phyloP scores from a whole-genome alignment of 2,797 vertebrate genomes.

The Cottoperca gobio region DNA sequence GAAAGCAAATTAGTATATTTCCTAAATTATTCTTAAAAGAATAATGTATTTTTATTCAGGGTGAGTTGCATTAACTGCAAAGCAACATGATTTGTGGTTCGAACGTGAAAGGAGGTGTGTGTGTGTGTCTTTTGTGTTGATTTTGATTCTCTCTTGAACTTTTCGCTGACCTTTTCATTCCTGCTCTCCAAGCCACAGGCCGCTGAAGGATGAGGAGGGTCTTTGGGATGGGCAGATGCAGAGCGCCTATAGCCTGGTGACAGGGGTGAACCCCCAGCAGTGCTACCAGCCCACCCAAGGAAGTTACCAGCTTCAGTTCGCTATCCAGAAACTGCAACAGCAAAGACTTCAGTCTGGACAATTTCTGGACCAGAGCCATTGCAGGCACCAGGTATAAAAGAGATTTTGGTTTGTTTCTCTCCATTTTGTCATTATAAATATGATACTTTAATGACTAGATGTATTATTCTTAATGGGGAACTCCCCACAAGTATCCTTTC shows the following conservation, averaged over 20 bases:
- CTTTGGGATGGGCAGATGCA: conserved; percentile 81
- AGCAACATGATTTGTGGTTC: neutral
- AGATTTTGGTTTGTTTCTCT: neutral
- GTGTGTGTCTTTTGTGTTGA: neutral
- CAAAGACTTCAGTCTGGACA: conserved; percentile 89
- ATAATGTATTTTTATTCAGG: neutral
- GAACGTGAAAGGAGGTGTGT: neutral
- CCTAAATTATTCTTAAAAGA: neutral
- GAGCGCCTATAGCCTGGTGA: conserved; percentile 72
- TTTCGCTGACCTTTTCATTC: conserved; percentile 11
- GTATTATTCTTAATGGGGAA: neutral
- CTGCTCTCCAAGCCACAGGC: conserved; percentile 68
- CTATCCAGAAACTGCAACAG: conserved; percentile 91
- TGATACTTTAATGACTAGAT: neutral
- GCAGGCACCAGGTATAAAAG: conserved; percentile 85
- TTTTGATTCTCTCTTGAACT: conserved; percentile 3
- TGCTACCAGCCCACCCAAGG: conserved; percentile 77
- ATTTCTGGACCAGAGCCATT: conserved; percentile 87
- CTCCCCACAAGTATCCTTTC: neutral
- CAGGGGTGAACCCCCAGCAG: conserved; percentile 74
- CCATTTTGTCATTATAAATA: conserved; percentile 3
- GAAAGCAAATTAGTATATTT: conserved; percentile 1
- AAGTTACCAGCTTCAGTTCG: conserved; percentile 91
- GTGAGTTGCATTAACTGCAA: neutral
- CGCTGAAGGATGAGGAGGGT: conserved; percentile 71